A percentile compares a stretch with the other conserved stretches of the same genome.
These are phyloP conservation scores for Accipiter cooperii DNA, from an alignment of 2,113 vertebrate genomes.

Conservation along the genomic window DNA sequence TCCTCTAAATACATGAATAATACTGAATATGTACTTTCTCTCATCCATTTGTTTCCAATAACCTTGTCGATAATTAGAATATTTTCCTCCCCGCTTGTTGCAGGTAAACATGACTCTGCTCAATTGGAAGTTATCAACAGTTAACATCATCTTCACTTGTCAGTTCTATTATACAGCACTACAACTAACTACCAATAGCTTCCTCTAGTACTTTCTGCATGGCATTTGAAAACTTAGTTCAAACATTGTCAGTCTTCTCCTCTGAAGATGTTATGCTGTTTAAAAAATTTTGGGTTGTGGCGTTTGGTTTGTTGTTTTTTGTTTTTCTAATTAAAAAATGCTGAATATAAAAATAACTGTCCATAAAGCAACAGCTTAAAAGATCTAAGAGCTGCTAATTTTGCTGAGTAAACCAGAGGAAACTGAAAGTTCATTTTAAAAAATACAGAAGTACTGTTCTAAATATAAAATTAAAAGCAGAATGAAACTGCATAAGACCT, in stretches of 20 bases:
- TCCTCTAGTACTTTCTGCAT: not conserved
- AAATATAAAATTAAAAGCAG: slow-evolving; percentile 60
- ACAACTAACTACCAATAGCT: not conserved
- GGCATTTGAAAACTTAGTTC: slow-evolving; percentile 10
- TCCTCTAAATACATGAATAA: slow-evolving; percentile 64
- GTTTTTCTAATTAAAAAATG: slow-evolving; percentile 13
- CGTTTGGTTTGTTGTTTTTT: not conserved
- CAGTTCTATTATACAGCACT: not conserved
- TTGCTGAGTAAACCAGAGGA: slow-evolving; percentile 35
- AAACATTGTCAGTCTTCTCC: not conserved
- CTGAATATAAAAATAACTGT: slow-evolving; percentile 57
- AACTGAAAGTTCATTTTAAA: not conserved
- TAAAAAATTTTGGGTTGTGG: slow-evolving; percentile 1
- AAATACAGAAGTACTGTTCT: slow-evolving; percentile 28
- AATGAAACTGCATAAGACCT: slow-evolving; percentile 14
- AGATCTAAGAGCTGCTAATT: slow-evolving; percentile 9
- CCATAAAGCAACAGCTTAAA: slow-evolving; percentile 57
- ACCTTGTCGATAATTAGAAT: not conserved
- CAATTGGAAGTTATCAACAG: not conserved
- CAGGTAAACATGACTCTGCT: not conserved
- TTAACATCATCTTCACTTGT: not conserved
- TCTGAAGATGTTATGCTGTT: slow-evolving; percentile 35
- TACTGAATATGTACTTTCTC: slow-evolving; percentile 62
- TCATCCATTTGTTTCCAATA: slow-evolving; percentile 28
- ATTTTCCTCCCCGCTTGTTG: not conserved